Conservation (phyloP, 1,140 invertebrate genomes). For the Zaprionus taronus region DNA sequence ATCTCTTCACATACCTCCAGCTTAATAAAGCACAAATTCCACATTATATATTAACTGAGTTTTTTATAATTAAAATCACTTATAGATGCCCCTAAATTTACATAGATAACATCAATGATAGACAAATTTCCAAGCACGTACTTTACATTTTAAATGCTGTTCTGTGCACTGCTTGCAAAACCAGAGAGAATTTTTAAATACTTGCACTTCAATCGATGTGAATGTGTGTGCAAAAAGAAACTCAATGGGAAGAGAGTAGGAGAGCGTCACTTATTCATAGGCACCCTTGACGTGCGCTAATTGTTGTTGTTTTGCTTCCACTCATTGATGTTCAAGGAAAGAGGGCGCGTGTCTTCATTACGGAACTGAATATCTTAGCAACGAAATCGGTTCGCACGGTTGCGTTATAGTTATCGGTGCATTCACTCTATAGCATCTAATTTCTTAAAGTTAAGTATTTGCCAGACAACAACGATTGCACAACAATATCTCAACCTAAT, state of each 20-base stretch:
- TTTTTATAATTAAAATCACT: neutral
- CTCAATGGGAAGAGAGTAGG: neutral
- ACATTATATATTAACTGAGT: neutral
- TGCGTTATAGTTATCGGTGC: no score
- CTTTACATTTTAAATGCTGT: neutral
- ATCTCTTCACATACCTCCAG: neutral
- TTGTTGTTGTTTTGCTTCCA: neutral
- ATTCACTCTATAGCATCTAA: no score
- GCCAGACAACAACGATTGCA: no score
- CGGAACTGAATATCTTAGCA: no score
- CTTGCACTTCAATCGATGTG: neutral
- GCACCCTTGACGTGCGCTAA: neutral
- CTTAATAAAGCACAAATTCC: neutral
- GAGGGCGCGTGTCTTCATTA: neutral
- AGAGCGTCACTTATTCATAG: neutral
- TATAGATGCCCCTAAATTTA: neutral
- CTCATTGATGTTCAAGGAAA: neutral
- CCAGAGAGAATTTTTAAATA: neutral
- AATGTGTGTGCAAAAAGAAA: neutral
- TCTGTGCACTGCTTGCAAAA: neutral
- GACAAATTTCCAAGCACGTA: neutral
- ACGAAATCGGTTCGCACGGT: no score
- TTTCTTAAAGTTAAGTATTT: no score
- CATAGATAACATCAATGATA: neutral
- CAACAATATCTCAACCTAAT: no score